Percentiles rank a stretch among this genome's conserved stretches.
Evolutionary conservation across 2,888 invertebrate species (phyloP).

Genomic region (Dolichomitus sp.): DNA sequence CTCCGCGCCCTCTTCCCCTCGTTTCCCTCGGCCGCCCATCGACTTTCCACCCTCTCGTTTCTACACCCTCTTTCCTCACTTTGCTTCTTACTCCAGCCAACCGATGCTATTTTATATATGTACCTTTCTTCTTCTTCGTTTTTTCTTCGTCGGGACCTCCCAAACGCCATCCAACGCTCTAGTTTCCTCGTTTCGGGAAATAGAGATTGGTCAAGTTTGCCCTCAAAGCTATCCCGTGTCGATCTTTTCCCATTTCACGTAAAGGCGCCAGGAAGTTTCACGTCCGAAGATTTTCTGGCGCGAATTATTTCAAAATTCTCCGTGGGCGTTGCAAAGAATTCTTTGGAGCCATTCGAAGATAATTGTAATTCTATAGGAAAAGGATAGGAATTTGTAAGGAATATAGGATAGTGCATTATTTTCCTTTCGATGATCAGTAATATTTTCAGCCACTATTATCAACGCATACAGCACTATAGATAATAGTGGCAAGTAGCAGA

Average conservation of each 20-base stretch:
- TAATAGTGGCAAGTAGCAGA: background rate
- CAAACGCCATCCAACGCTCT: slow-evolving; percentile 39
- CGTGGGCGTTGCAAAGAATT: background rate
- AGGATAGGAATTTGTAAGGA: background rate
- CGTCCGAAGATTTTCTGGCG: background rate
- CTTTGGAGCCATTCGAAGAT: background rate
- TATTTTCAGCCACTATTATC: background rate
- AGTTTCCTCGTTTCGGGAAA: slow-evolving; percentile 66
- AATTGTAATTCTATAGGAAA: background rate
- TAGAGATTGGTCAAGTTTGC: slow-evolving; percentile 63
- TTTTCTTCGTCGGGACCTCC: slow-evolving; percentile 20
- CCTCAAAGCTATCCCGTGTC: background rate
- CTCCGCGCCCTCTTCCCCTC: slow-evolving; percentile 60
- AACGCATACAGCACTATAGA: too few relatives aligned
- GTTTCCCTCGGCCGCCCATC: slow-evolving; percentile 68
- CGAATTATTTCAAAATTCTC: background rate
- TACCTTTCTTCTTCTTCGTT: slow-evolving; percentile 19
- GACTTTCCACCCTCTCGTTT: slow-evolving; percentile 70
- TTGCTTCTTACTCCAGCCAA: slow-evolving; percentile 22
- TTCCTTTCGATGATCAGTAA: background rate
- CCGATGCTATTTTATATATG: slow-evolving; percentile 36
- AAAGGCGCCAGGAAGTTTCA: background rate
- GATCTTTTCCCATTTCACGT: background rate
- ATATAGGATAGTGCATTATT: background rate
- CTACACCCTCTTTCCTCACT: slow-evolving; percentile 33